Percentiles rank a stretch among this genome's conserved stretches.
phyloP scores from a whole-genome alignment of 2,888 invertebrate genomes.

The Lacanobia oleracea region DNA sequence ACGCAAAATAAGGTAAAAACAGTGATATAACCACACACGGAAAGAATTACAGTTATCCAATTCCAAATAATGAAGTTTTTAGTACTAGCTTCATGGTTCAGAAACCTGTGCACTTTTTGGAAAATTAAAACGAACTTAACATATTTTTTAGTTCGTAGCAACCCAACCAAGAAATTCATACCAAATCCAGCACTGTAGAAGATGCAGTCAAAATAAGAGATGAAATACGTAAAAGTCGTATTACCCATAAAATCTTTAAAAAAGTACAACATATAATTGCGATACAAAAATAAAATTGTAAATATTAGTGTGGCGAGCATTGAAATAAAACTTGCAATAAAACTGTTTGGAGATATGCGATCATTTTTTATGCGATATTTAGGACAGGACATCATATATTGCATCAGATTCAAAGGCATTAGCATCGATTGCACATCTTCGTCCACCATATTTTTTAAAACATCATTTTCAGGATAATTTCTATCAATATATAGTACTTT shows the following conservation, averaged over 20 bases:
- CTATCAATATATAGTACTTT: background rate
- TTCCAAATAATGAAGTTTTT: conserved; percentile 4
- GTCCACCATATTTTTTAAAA: conserved; percentile 16
- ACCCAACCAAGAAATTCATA: background rate
- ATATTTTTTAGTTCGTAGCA: background rate
- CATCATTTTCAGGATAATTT: conserved; percentile 15
- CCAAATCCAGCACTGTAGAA: conserved; percentile 11
- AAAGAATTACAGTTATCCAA: conserved; percentile 4
- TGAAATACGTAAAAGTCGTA: conserved; percentile 1
- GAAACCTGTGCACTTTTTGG: conserved; percentile 21
- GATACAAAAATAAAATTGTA: conserved; percentile 11
- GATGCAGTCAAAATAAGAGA: conserved; percentile 5
- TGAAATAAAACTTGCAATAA: background rate
- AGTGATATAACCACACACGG: background rate
- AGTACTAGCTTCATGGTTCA: background rate
- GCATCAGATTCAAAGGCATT: conserved; percentile 24
- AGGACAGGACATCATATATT: conserved; percentile 21
- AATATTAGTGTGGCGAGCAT: background rate
- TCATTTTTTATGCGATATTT: background rate
- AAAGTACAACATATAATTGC: background rate
- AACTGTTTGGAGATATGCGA: background rate
- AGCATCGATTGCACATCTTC: conserved; percentile 21
- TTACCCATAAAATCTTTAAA: background rate
- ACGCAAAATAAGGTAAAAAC: background rate
- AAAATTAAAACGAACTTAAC: conserved; percentile 25